Conservation (phyloP, 2,113 vertebrate species). For the Hepsetus odoe region DNA sequence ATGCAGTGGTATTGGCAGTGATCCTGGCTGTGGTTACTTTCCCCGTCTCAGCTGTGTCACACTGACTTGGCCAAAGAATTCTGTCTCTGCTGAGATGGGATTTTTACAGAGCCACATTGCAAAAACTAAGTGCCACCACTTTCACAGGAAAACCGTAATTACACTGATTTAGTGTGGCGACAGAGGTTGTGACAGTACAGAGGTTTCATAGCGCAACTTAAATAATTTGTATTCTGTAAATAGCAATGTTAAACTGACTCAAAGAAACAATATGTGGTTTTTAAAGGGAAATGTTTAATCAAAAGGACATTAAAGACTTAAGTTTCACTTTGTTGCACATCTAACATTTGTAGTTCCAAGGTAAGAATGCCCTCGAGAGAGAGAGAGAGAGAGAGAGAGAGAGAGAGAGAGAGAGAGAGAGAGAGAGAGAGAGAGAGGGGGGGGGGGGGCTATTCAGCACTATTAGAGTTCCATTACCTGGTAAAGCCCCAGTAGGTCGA, state of each 20-base stretch:
- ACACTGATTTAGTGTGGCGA: not conserved
- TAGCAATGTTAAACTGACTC: not conserved
- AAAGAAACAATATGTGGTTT: not conserved
- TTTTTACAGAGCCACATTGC: not conserved
- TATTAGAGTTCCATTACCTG: conserved; percentile 64
- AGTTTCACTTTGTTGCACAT: not conserved
- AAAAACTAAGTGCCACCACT: conserved; percentile 1
- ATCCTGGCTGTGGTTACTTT: not conserved
- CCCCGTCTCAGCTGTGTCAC: conserved; percentile 1
- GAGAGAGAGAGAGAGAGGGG: too few species aligned
- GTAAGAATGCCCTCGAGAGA: not conserved
- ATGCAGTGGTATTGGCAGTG: not conserved
- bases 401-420: too few species aligned
- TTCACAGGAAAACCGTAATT: not conserved
- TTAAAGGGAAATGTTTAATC: too few species aligned
- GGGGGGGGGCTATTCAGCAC: too few species aligned
- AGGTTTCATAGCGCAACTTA: not conserved
- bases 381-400: too few species aligned
- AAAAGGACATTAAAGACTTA: not conserved
- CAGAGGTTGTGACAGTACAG: not conserved
- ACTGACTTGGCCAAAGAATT: conserved; percentile 9
- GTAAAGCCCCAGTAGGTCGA: conserved; percentile 15
- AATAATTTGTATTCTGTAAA: not conserved
- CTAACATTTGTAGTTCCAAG: not conserved
- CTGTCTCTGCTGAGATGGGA: conserved; percentile 14